phyloP scores from a whole-genome alignment of 1,140 invertebrate genomes.

The Drosophila paulistorum region DNA sequence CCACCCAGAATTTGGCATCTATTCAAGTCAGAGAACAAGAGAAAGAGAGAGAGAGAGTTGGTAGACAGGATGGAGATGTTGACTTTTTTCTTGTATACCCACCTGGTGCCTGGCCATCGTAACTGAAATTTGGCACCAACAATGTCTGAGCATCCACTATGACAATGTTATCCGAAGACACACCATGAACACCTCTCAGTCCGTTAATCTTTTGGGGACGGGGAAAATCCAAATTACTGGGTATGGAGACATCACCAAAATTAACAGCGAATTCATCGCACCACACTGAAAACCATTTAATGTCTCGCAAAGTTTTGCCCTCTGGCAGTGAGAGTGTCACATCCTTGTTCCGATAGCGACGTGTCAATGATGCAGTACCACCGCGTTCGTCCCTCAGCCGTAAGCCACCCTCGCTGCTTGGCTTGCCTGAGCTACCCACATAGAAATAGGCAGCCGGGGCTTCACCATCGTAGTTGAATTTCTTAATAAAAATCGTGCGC shows the following conservation, averaged over 20 bases:
- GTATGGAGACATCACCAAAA: conserved; percentile 93
- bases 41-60: background rate
- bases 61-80: background rate
- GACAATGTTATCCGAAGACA: conserved; percentile 93
- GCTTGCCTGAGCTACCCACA: conserved; percentile 88
- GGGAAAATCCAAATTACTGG: conserved; percentile 90
- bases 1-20: conserved; percentile 97
- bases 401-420: conserved; percentile 87
- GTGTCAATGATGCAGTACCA: conserved; percentile 87
- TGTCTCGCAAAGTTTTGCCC: conserved; percentile 90
- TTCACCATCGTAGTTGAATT: conserved; percentile 94
- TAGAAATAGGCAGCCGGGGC: conserved; percentile 96
- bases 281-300: conserved; percentile 95
- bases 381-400: conserved; percentile 92
- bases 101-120: conserved; percentile 96
- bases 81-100: conserved; percentile 48
- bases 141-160: conserved; percentile 95
- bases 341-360: conserved; percentile 90
- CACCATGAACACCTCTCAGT: conserved; percentile 91
- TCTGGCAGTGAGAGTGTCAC: conserved; percentile 93
- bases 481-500: conserved; percentile 92
- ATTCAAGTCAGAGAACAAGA: background rate
- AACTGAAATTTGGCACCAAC: conserved; percentile 93
- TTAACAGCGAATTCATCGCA: conserved; percentile 95
- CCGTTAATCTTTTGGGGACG: conserved; percentile 90